These are phyloP conservation scores for Cantharis nigra DNA, from an alignment of 2,888 invertebrate genomes.

Conservation along the genomic window DNA sequence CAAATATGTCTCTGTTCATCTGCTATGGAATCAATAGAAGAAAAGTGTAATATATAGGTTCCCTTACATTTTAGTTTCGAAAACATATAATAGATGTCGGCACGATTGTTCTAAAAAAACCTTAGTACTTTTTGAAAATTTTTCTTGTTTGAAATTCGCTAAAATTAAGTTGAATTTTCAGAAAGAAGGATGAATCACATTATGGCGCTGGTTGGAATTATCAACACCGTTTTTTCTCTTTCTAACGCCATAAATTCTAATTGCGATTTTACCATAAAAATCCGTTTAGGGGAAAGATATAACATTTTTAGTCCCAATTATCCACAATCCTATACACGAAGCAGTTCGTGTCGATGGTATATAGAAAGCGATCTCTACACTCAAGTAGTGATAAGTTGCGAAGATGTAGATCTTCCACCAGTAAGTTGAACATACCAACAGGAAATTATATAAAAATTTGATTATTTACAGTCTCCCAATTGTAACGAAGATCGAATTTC, in stretches of 20 bases:
- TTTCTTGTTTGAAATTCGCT: too few species aligned
- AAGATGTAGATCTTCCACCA: constrained; percentile 56
- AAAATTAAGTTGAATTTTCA: neutral
- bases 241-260: constrained; percentile 46
- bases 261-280: constrained; percentile 57
- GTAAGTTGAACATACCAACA: constrained; percentile 48
- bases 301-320: constrained; percentile 59
- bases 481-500: constrained; percentile 59
- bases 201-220: constrained; percentile 43
- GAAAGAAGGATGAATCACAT: neutral
- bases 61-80: neutral
- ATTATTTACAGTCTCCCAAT: constrained; percentile 52
- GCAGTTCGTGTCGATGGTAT: constrained; percentile 60
- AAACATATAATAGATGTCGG: neutral
- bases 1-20: neutral
- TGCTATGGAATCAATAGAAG: neutral
- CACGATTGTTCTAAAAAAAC: neutral
- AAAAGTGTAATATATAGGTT: neutral
- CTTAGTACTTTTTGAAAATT: too few species aligned
- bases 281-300: constrained; percentile 52
- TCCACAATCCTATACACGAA: constrained; percentile 53
- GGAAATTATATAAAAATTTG: neutral
- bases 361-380: constrained; percentile 54
- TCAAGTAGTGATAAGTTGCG: constrained; percentile 58
- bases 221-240: constrained; percentile 46